Conservation (phyloP, 2,888 invertebrate species). For the Hemicrepidius hirtus region DNA sequence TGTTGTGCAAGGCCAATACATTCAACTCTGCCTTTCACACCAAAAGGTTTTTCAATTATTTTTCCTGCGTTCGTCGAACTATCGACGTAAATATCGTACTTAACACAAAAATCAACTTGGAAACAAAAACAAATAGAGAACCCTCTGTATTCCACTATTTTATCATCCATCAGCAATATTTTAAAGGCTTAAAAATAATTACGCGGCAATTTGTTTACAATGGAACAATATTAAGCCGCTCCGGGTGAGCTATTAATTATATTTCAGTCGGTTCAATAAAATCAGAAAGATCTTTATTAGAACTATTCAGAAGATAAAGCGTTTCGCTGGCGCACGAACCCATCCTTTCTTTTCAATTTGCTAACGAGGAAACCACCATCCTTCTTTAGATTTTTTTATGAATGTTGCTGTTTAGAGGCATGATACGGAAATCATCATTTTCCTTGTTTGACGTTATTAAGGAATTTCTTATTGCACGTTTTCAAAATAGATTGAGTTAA, state of each 20-base stretch:
- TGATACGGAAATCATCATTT: background rate
- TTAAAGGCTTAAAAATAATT: slow-evolving; percentile 35
- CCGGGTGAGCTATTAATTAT: slow-evolving; percentile 39
- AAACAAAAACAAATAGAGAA: background rate
- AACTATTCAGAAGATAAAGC: slow-evolving; percentile 35
- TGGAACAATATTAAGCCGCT: slow-evolving; percentile 29
- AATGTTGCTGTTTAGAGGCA: slow-evolving; percentile 1
- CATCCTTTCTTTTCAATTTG: slow-evolving; percentile 24
- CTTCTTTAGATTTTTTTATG: slow-evolving; percentile 3
- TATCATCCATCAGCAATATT: slow-evolving; percentile 31
- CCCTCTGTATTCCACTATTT: slow-evolving; percentile 18
- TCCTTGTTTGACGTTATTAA: background rate
- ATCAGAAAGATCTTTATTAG: slow-evolving; percentile 40
- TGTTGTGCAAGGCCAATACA: slow-evolving; percentile 37
- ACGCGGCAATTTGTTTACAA: slow-evolving; percentile 42
- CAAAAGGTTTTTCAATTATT: slow-evolving; percentile 38
- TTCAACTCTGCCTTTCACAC: slow-evolving; percentile 22
- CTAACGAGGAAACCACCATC: slow-evolving; percentile 18
- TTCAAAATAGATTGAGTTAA: background rate
- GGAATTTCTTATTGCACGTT: too few relatives aligned
- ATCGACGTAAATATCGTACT: slow-evolving; percentile 7
- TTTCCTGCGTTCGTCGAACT: slow-evolving; percentile 14
- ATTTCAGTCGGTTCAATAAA: slow-evolving; percentile 29
- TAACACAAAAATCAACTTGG: slow-evolving; percentile 11
- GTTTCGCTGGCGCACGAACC: slow-evolving; percentile 19